Evolutionary conservation across 1,140 invertebrate species (phyloP).

Genomic region (Zaprionus vittiger): DNA sequence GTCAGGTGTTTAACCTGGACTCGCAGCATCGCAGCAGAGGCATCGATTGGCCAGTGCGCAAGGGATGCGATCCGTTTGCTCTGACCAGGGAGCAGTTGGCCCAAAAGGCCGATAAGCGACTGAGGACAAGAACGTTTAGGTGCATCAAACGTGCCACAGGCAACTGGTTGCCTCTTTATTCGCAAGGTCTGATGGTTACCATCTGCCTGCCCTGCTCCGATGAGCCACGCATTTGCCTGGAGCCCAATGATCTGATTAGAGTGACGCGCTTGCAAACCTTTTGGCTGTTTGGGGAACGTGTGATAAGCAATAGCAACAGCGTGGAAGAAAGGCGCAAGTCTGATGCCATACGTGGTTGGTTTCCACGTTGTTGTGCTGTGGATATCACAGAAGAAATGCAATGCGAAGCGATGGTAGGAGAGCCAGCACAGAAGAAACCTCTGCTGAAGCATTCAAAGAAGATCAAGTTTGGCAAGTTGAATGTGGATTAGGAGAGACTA

Average conservation of each 20-base stretch:
- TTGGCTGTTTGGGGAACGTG: conserved; percentile 94
- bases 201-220: conserved; percentile 92
- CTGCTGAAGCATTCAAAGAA: not conserved
- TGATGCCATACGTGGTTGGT: conserved; percentile 89
- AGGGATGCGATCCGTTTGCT: conserved; percentile 93
- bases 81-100: conserved; percentile 95
- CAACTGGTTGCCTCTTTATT: conserved; percentile 89
- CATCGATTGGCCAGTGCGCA: conserved; percentile 92
- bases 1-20: conserved; percentile 86
- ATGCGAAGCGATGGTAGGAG: too few species aligned
- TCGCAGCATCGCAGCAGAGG: conserved; percentile 90
- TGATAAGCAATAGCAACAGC: conserved; percentile 35
- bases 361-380: conserved; percentile 90
- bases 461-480: not conserved
- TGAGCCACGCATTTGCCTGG: conserved; percentile 91
- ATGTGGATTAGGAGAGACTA: not conserved
- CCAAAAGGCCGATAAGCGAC: conserved; percentile 94
- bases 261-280: conserved; percentile 93
- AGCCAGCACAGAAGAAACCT: not conserved
- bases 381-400: conserved; percentile 77
- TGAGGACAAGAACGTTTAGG: conserved; percentile 89
- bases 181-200: conserved; percentile 89
- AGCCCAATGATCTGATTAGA: conserved; percentile 89
- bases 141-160: conserved; percentile 89
- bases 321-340: not conserved